These are phyloP conservation scores for Axea sp. DNA, from an alignment of 2,888 invertebrate genomes.

Conservation along the genomic window DNA sequence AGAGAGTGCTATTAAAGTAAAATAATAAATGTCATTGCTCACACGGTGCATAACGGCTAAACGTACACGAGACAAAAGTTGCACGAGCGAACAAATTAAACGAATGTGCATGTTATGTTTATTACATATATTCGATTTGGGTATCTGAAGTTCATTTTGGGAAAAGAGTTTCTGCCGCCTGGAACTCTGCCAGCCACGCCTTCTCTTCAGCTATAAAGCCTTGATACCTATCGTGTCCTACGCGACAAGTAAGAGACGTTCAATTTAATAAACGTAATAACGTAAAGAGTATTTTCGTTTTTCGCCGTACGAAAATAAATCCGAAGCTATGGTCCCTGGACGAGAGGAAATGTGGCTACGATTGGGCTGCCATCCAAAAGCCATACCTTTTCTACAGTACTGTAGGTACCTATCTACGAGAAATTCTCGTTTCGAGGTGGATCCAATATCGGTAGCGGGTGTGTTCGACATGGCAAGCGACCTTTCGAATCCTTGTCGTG, in stretches of 20 bases:
- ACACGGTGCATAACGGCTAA: not conserved
- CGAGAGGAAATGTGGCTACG: conserved; percentile 74
- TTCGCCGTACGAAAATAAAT: conserved; percentile 68
- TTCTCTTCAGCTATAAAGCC: conserved; percentile 68
- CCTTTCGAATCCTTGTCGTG: conserved; percentile 50
- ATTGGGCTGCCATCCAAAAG: conserved; percentile 78
- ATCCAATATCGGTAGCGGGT: conserved; percentile 55
- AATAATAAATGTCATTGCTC: conserved; percentile 10
- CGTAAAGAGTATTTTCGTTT: conserved; percentile 76
- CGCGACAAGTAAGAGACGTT: conserved; percentile 67
- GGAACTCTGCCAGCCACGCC: conserved; percentile 74
- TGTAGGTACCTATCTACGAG: conserved; percentile 35
- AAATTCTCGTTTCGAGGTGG: conserved; percentile 47
- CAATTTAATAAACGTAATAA: conserved; percentile 79
- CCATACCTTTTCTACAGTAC: conserved; percentile 62
- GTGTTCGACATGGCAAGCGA: conserved; percentile 51
- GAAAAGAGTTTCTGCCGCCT: conserved; percentile 61
- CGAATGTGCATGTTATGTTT: conserved; percentile 29
- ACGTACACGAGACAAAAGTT: conserved; percentile 5
- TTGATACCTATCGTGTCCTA: conserved; percentile 66
- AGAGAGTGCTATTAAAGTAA: not conserved
- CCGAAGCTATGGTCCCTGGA: conserved; percentile 60
- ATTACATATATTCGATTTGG: conserved; percentile 51
- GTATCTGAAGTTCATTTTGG: conserved; percentile 61
- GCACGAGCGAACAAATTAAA: conserved; percentile 20